Evolutionary conservation across 1,140 invertebrate species (phyloP).

Genomic region (Triops longicaudatus): DNA sequence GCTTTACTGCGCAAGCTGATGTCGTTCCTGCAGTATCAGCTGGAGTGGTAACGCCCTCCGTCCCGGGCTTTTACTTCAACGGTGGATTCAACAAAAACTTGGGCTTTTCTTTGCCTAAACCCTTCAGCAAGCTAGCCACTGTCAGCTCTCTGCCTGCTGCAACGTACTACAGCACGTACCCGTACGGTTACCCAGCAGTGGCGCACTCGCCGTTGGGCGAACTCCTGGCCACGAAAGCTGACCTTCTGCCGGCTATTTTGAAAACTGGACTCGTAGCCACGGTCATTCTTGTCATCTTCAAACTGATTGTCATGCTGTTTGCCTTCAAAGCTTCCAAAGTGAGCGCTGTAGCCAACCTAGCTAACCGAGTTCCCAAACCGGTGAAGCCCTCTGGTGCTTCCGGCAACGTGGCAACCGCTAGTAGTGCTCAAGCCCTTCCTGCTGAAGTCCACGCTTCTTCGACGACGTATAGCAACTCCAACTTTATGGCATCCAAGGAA

Average conservation of each 20-base stretch:
- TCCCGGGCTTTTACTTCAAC: slow-evolving; percentile 26
- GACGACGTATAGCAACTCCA: neutral
- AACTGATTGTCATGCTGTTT: slow-evolving; percentile 21
- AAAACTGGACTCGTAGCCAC: slow-evolving; percentile 25
- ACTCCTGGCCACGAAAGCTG: slow-evolving; percentile 23
- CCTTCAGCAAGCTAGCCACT: neutral
- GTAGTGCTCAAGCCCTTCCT: neutral
- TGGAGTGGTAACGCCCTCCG: neutral
- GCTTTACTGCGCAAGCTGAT: neutral
- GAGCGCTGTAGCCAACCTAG: neutral
- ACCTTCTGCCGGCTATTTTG: slow-evolving; percentile 24
- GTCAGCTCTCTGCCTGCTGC: neutral
- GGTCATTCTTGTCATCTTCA: slow-evolving; percentile 17
- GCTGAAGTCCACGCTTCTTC: neutral
- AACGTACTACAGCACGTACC: neutral
- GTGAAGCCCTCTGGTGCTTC: neutral
- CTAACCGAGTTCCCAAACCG: neutral
- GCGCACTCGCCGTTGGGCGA: slow-evolving; percentile 25
- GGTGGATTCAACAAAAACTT: slow-evolving; percentile 24
- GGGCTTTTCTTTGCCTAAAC: neutral
- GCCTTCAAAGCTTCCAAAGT: neutral
- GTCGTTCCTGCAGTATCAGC: neutral
- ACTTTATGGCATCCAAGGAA: neutral
- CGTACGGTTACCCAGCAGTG: neutral
- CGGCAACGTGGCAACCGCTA: neutral